These are phyloP conservation scores for Neomorphus geoffroyi DNA, from an alignment of 2,797 vertebrate species.

Conservation along the genomic window DNA sequence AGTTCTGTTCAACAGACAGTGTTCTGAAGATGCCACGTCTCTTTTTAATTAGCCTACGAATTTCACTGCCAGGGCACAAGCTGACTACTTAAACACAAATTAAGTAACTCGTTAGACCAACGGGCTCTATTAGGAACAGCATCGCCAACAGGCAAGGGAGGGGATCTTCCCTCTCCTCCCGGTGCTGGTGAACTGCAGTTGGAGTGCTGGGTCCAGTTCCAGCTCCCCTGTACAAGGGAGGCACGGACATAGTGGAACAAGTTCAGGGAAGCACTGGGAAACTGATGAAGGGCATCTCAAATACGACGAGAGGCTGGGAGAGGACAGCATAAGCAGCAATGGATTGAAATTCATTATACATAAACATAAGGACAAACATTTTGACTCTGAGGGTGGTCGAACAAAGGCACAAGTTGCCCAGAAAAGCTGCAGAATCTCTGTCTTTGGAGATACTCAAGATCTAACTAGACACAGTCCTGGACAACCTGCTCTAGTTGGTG, in stretches of 20 bases:
- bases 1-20: neutral
- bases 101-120: neutral
- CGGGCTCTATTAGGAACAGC: neutral
- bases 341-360: neutral
- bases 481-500: fast-evolving
- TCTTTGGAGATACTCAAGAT: neutral
- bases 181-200: neutral
- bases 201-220: neutral
- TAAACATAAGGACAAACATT: neutral
- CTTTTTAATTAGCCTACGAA: neutral
- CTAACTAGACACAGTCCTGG: neutral
- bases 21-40: neutral
- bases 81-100: neutral
- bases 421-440: neutral
- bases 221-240: neutral
- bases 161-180: neutral
- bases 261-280: neutral
- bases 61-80: neutral
- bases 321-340: neutral
- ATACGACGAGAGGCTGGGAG: neutral
- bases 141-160: neutral
- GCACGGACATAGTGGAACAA: neutral
- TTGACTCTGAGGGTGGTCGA: neutral
- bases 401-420: neutral
- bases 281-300: neutral